phyloP scores from a whole-genome alignment of 2,113 vertebrate genomes.

The Myiozetetes cayanensis region DNA sequence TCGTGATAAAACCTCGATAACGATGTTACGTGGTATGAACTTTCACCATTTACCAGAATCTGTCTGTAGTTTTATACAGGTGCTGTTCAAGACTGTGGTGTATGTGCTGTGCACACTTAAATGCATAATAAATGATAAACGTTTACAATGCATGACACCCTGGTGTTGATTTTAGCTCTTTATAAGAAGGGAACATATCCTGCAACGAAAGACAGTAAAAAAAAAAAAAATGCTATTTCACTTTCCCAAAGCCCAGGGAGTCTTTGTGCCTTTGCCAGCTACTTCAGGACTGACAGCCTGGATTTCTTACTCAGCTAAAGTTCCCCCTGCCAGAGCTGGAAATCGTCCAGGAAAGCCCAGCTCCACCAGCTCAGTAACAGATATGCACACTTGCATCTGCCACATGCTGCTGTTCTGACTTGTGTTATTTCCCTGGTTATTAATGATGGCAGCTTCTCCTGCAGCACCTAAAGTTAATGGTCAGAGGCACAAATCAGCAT shows the following conservation, averaged over 20 bases:
- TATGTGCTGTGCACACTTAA: conserved; percentile 95
- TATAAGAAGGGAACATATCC: neutral
- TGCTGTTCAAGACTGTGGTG: conserved; percentile 71
- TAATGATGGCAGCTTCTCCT: neutral
- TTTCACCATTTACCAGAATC: conserved; percentile 69
- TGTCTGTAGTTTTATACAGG: conserved; percentile 95
- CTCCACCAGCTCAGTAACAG: neutral
- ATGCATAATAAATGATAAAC: conserved; percentile 64
- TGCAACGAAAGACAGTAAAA: neutral
- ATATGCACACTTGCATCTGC: neutral
- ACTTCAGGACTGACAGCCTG: conserved; percentile 6
- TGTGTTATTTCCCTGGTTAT: neutral
- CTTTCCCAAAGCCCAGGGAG: neutral
- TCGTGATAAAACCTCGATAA: conserved; percentile 58
- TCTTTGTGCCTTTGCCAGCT: conserved; percentile 1
- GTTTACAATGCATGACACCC: neutral
- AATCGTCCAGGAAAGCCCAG: conserved; percentile 8
- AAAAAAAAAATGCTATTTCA: neutral
- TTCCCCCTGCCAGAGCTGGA: conserved; percentile 9
- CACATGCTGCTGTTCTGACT: neutral
- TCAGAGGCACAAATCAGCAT: neutral
- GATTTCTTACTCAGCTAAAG: conserved; percentile 67
- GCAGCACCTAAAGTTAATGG: neutral
- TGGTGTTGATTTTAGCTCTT: neutral
- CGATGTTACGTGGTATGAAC: conserved; percentile 63